Evolutionary conservation across 2,113 vertebrate species (phyloP).

Genomic region (Odobenus rosmarus): DNA sequence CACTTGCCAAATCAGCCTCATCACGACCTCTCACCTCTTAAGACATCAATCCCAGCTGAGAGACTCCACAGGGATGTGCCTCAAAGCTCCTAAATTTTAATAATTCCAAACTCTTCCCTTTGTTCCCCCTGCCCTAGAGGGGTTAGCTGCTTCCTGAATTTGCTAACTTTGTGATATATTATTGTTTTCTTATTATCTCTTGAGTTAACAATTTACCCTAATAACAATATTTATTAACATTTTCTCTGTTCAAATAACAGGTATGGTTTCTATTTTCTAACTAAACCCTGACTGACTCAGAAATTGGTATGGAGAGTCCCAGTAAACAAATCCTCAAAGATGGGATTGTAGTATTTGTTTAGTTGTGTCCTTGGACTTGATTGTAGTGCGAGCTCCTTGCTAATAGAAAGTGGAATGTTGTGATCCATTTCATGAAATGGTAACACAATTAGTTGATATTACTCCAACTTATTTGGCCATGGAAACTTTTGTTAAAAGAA

Average conservation of each 20-base stretch:
- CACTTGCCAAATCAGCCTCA: not conserved
- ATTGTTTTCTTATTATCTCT: not conserved
- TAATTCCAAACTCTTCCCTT: constrained; percentile 19
- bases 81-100: not conserved
- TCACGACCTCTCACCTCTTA: not conserved
- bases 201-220: not conserved
- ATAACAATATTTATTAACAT: not conserved
- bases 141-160: not conserved
- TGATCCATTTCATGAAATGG: not conserved
- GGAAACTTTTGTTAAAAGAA: not conserved
- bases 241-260: constrained; percentile 2
- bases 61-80: not conserved
- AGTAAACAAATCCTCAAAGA: not conserved
- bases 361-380: not conserved
- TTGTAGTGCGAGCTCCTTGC: not conserved
- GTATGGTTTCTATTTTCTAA: constrained; percentile 1
- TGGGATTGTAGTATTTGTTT: not conserved
- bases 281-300: not conserved
- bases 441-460: not conserved
- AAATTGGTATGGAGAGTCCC: not conserved
- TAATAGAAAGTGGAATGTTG: not conserved
- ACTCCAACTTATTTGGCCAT: not conserved
- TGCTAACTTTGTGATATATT: not conserved
- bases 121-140: not conserved
- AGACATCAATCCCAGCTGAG: not conserved